Evolutionary conservation across 2,888 invertebrate species (phyloP).

Genomic region (Cremastinae sp.): DNA sequence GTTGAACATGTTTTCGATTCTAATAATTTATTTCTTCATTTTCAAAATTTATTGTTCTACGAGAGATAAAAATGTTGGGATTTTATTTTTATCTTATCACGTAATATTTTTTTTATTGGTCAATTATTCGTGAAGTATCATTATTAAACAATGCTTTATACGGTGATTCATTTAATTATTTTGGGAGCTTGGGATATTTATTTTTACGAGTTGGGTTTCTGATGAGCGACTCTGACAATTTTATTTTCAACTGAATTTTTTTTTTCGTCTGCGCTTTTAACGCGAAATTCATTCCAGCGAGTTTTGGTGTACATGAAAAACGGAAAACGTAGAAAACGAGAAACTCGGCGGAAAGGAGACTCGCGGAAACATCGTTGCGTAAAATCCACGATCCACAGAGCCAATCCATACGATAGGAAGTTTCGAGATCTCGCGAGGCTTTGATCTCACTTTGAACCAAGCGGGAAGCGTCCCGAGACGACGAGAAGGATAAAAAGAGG

Average conservation of each 20-base stretch:
- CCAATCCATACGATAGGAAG: slow-evolving; percentile 17
- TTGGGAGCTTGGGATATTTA: too few relatives aligned
- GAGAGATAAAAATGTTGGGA: slow-evolving; percentile 17
- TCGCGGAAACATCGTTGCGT: slow-evolving; percentile 48
- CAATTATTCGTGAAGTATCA: too few relatives aligned
- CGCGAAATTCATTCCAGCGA: slow-evolving; percentile 35
- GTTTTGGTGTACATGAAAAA: slow-evolving; percentile 20
- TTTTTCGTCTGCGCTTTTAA: too few relatives aligned
- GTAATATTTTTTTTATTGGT: slow-evolving; percentile 6
- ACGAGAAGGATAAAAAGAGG: slow-evolving; percentile 19
- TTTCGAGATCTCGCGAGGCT: slow-evolving; percentile 46
- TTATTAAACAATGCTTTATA: too few relatives aligned
- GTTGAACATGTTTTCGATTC: too few relatives aligned
- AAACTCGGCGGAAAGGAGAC: slow-evolving; percentile 4
- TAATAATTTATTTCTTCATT: too few relatives aligned
- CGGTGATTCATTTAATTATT: too few relatives aligned
- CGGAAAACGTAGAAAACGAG: not conserved
- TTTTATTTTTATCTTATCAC: slow-evolving; percentile 6
- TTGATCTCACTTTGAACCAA: slow-evolving; percentile 54
- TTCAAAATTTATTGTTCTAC: slow-evolving; percentile 33
- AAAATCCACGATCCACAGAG: slow-evolving; percentile 35
- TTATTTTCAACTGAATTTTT: too few relatives aligned
- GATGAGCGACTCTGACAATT: too few relatives aligned
- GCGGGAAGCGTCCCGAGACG: slow-evolving; percentile 39
- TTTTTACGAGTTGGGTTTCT: too few relatives aligned